Evolutionary conservation across 2,888 invertebrate genomes (phyloP).

Genomic region (Sinelater perroti): DNA sequence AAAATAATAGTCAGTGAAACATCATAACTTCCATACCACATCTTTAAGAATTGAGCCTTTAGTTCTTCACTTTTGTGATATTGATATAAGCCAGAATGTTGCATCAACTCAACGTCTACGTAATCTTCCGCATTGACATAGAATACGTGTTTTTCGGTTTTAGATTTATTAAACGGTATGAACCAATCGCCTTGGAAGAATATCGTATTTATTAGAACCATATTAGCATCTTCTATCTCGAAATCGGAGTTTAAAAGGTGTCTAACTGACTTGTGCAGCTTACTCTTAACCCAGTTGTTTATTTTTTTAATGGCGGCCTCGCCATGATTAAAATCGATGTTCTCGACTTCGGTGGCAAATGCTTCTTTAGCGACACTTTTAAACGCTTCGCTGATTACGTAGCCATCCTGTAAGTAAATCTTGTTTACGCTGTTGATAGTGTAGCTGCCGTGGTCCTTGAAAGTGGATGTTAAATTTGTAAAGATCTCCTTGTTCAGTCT

Average conservation of each 20-base stretch:
- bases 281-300: slow-evolving; percentile 55
- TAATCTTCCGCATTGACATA: slow-evolving; percentile 39
- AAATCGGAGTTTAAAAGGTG: slow-evolving; percentile 46
- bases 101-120: slow-evolving; percentile 51
- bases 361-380: slow-evolving; percentile 66
- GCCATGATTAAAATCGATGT: slow-evolving; percentile 47
- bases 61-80: slow-evolving; percentile 31
- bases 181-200: slow-evolving; percentile 54
- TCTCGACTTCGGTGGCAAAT: slow-evolving; percentile 70
- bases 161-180: too few species aligned
- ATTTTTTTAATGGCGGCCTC: slow-evolving; percentile 47
- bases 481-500: slow-evolving; percentile 32
- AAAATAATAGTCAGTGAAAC: slow-evolving; percentile 41
- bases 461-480: slow-evolving; percentile 37
- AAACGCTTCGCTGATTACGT: slow-evolving; percentile 66
- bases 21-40: slow-evolving; percentile 45
- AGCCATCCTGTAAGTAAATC: slow-evolving; percentile 68
- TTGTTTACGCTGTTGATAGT: slow-evolving; percentile 59
- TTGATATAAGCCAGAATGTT: slow-evolving; percentile 45
- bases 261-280: slow-evolving; percentile 53
- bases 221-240: slow-evolving; percentile 43
- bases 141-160: slow-evolving; percentile 47
- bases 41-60: slow-evolving; percentile 49
- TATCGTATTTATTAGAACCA: slow-evolving; percentile 55
- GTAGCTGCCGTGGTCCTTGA: slow-evolving; percentile 42